These are phyloP conservation scores for Hydrolagus affinis DNA, from an alignment of 2,113 vertebrate genomes.

Conservation along the genomic window DNA sequence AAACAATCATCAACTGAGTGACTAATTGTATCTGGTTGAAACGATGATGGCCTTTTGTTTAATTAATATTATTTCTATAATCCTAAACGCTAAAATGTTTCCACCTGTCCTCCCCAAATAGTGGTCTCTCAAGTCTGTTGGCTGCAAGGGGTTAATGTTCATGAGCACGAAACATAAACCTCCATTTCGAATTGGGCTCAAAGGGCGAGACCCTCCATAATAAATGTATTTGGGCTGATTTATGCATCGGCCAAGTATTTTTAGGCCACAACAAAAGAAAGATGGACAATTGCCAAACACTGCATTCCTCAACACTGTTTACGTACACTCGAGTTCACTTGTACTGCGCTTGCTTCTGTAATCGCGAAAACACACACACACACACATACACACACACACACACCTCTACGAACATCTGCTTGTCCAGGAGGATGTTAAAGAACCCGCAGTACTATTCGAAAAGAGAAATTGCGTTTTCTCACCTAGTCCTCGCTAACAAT, in stretches of 20 bases:
- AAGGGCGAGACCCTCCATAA: not conserved
- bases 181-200: not conserved
- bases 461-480: too few relatives aligned
- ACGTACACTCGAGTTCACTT: not conserved
- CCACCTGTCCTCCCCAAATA: not conserved
- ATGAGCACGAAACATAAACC: not conserved
- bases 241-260: constrained; percentile 7
- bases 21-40: too few relatives aligned
- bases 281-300: not conserved
- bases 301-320: not conserved
- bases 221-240: constrained; percentile 20
- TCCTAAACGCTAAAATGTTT: not conserved
- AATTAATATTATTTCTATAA: too few relatives aligned
- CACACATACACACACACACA: too few relatives aligned
- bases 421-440: too few relatives aligned
- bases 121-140: not conserved
- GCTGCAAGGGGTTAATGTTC: not conserved
- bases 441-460: too few relatives aligned
- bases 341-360: constrained; percentile 1
- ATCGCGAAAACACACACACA: constrained; percentile 24
- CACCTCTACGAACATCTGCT: too few relatives aligned
- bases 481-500: too few relatives aligned
- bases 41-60: too few relatives aligned
- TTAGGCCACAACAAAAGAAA: constrained; percentile 11
- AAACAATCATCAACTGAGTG: too few relatives aligned